Percentiles rank a stretch among this genome's conserved stretches.
These are phyloP conservation scores for Cherax destructor DNA, from an alignment of 1,140 invertebrate species.

Conservation along the genomic window DNA sequence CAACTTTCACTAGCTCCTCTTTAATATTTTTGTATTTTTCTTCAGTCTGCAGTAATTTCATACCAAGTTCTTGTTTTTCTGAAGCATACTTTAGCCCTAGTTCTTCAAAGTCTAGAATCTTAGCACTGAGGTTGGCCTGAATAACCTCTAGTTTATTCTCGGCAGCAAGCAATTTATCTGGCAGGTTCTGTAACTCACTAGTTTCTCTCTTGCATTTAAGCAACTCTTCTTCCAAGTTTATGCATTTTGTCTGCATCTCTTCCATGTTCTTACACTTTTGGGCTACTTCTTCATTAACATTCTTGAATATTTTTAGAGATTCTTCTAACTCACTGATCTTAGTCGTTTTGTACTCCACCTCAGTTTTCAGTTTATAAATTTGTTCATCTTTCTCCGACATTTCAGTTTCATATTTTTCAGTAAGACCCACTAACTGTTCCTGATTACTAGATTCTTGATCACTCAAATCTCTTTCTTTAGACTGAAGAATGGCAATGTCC, in stretches of 20 bases:
- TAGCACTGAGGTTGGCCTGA: not conserved
- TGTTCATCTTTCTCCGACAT: conserved; percentile 38
- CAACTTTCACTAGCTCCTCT: not conserved
- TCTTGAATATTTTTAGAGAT: not conserved
- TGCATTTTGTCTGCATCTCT: not conserved
- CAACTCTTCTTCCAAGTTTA: conserved; percentile 21
- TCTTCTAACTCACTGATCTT: not conserved
- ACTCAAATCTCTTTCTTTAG: conserved; percentile 17
- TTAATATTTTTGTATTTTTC: not conserved
- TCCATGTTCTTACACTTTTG: not conserved
- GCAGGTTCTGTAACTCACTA: not conserved
- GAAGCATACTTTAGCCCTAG: not conserved
- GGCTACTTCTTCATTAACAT: not conserved
- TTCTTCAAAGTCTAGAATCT: not conserved
- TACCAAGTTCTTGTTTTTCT: conserved; percentile 19
- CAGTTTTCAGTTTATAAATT: not conserved
- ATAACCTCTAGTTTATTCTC: not conserved
- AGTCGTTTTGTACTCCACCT: not conserved
- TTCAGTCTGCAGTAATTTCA: not conserved
- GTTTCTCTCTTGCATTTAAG: not conserved
- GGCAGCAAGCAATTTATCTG: not conserved
- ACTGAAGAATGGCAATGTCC: not conserved
- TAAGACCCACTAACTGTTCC: conserved; percentile 16
- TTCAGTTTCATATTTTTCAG: conserved; percentile 50
- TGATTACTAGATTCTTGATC: conserved; percentile 3